Percentiles rank a stretch among this genome's conserved stretches.
phyloP scores from a whole-genome alignment of 2,888 invertebrate species.

The Pristionchus entomophagus region DNA sequence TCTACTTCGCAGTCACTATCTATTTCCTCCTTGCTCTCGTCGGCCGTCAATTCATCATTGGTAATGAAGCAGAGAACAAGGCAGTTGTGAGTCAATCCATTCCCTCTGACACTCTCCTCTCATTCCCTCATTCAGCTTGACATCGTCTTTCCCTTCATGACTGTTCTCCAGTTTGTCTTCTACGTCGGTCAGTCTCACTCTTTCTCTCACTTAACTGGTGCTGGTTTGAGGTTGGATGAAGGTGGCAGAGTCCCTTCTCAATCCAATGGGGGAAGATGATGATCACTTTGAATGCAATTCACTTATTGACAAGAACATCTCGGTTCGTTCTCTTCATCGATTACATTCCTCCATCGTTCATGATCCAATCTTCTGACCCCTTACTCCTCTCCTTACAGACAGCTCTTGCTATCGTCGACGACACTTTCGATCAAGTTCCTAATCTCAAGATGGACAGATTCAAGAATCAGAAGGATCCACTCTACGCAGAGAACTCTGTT shows the following conservation, averaged over 20 bases:
- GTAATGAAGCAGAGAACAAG: conserved; percentile 51
- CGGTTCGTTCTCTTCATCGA: conserved; percentile 50
- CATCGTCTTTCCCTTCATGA: conserved; percentile 66
- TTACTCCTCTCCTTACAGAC: too few relatives aligned
- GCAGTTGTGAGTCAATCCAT: conserved; percentile 29
- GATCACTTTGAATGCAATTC: conserved; percentile 71
- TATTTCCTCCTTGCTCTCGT: conserved; percentile 62
- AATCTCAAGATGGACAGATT: conserved; percentile 56
- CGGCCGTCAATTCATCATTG: conserved; percentile 59
- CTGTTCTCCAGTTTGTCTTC: conserved; percentile 63
- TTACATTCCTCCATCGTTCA: too few relatives aligned
- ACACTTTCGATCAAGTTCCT: conserved; percentile 53
- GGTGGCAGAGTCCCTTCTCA: conserved; percentile 72
- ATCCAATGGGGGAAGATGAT: conserved; percentile 74
- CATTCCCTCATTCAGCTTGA: conserved; percentile 55
- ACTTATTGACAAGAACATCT: conserved; percentile 66
- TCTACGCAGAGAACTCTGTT: conserved; percentile 55
- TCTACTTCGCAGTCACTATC: conserved; percentile 62
- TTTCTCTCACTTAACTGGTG: not conserved
- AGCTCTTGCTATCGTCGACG: conserved; percentile 61
- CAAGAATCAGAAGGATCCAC: conserved; percentile 51
- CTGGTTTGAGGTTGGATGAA: conserved; percentile 54
- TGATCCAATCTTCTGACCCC: too few relatives aligned
- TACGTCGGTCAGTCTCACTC: not conserved
- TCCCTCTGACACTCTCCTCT: not conserved